A percentile compares a stretch with the other conserved stretches of the same genome.
These are phyloP conservation scores for Saccostrea cuccullata DNA, from an alignment of 1,140 invertebrate genomes.

Conservation along the genomic window DNA sequence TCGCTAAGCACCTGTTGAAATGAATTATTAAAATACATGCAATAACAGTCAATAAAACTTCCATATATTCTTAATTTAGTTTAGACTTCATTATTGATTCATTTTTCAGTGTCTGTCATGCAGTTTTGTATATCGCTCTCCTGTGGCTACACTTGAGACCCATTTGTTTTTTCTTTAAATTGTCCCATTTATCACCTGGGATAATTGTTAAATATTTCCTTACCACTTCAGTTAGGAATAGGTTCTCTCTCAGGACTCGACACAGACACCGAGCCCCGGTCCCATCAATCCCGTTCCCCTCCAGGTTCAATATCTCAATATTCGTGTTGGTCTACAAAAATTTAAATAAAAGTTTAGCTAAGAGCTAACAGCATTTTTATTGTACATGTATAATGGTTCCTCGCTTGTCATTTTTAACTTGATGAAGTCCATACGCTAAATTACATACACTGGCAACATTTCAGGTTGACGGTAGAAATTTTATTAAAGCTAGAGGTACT, in stretches of 20 bases:
- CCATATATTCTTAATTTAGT: neutral
- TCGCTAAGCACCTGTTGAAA: conserved; percentile 64
- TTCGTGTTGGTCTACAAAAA: conserved; percentile 68
- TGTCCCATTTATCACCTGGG: neutral
- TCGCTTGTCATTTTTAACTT: too few relatives aligned
- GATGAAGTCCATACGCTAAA: too few relatives aligned
- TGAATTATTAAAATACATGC: neutral
- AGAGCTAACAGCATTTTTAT: too few relatives aligned
- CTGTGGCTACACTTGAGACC: neutral
- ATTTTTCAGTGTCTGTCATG: neutral
- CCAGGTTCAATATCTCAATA: conserved; percentile 70
- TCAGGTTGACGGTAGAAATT: too few relatives aligned
- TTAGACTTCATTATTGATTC: conserved; percentile 17
- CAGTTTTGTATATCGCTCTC: neutral
- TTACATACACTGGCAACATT: too few relatives aligned
- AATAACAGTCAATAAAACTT: neutral
- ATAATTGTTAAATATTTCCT: conserved; percentile 21
- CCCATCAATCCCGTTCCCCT: conserved; percentile 69
- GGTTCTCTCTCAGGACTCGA: conserved; percentile 71
- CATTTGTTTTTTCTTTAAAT: neutral
- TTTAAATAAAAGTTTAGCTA: neutral
- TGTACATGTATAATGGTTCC: too few relatives aligned
- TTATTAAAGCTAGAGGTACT: too few relatives aligned
- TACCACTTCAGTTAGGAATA: conserved; percentile 74
- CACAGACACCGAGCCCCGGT: conserved; percentile 66